Percentiles rank a stretch among this genome's conserved stretches.
phyloP scores from a whole-genome alignment of 2,797 vertebrate species.

The Squalus acanthias region DNA sequence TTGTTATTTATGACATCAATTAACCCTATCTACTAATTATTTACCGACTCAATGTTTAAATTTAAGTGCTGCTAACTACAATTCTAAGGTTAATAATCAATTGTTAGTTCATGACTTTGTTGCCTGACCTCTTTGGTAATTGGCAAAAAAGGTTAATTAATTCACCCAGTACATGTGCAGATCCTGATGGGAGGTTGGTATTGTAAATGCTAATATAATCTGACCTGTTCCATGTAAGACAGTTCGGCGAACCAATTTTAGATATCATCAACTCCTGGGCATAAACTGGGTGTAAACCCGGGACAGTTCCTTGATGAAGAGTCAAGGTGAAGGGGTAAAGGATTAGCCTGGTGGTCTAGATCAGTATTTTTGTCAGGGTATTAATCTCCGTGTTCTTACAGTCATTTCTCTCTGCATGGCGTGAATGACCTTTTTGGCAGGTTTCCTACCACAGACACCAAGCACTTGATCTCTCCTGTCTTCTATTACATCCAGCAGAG shows the following conservation, averaged over 20 bases:
- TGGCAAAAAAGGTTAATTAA: not conserved
- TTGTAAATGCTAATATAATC: conserved; percentile 11
- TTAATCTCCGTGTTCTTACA: not conserved
- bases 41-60: not conserved
- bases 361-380: conserved; percentile 20
- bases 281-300: not conserved
- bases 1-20: not conserved
- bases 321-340: not conserved
- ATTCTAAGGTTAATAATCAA: not conserved
- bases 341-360: not conserved
- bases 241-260: not conserved
- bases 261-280: not conserved
- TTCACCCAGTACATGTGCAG: not conserved
- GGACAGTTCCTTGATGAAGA: not conserved
- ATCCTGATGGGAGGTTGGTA: not conserved
- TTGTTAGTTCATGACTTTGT: not conserved
- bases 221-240: not conserved
- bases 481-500: not conserved
- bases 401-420: not conserved
- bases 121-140: not conserved
- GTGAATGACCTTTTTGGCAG: not conserved
- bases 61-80: not conserved
- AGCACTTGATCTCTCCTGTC: not conserved
- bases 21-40: not conserved
- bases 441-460: not conserved